Conservation (phyloP, 2,797 vertebrate genomes). For the Crocodylus rhombifer region DNA sequence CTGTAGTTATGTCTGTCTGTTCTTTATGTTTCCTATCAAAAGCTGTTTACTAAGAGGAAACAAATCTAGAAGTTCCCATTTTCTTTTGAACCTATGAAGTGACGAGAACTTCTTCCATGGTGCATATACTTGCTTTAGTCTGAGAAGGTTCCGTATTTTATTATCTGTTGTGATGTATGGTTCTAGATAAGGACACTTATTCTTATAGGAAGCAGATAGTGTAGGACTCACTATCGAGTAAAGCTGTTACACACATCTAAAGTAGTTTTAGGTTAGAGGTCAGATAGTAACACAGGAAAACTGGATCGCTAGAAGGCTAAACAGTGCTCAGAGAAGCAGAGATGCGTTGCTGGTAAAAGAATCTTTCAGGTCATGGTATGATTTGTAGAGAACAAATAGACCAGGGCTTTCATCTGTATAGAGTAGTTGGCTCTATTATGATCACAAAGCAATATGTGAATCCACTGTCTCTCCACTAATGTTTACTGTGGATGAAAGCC, state of each 20-base stretch:
- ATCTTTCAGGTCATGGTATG: not conserved
- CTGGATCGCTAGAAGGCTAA: not conserved
- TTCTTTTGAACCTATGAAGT: not conserved
- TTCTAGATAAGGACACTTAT: not conserved
- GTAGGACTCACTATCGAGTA: not conserved
- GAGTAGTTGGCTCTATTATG: not conserved
- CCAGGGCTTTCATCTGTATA: not conserved
- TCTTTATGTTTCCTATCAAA: not conserved
- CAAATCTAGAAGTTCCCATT: not conserved
- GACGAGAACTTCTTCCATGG: not conserved
- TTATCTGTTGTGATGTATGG: not conserved
- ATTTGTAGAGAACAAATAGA: too few species aligned
- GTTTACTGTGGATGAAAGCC: not conserved
- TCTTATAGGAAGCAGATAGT: not conserved
- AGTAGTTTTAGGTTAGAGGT: not conserved
- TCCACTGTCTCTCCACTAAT: not conserved
- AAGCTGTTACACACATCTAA: not conserved
- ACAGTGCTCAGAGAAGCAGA: not conserved
- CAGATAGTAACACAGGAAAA: not conserved
- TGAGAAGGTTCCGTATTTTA: not conserved
- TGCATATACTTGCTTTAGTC: not conserved
- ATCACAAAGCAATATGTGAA: not conserved
- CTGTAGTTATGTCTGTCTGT: not conserved
- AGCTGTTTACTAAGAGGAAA: not conserved
- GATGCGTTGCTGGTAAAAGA: too few species aligned